These are phyloP conservation scores for Fistularia tabacaria DNA, from an alignment of 2,797 vertebrate genomes.

Conservation along the genomic window DNA sequence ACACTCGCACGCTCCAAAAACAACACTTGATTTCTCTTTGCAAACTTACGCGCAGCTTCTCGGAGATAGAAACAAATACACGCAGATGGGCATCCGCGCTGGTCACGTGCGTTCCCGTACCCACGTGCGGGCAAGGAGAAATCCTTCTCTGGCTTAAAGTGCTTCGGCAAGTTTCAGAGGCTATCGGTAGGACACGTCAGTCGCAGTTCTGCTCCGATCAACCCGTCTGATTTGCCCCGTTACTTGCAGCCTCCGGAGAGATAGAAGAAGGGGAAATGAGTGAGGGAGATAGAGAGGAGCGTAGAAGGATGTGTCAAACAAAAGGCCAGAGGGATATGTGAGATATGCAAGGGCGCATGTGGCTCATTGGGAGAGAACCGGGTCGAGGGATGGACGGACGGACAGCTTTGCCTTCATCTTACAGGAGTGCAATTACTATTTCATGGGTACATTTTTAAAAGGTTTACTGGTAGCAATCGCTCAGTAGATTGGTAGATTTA, in stretches of 20 bases:
- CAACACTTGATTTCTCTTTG: too few species aligned
- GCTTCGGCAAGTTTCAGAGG: constrained; percentile 13
- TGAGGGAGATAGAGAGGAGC: constrained; percentile 34
- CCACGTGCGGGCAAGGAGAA: not conserved
- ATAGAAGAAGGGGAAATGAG: constrained; percentile 43
- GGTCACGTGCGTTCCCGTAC: too few species aligned
- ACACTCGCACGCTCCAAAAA: not conserved
- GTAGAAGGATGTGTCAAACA: constrained; percentile 48
- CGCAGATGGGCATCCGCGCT: too few species aligned
- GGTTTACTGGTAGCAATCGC: not conserved
- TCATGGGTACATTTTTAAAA: not conserved
- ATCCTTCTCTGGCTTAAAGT: not conserved
- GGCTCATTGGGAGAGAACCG: constrained; percentile 2
- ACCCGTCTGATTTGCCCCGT: constrained; percentile 63
- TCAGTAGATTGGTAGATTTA: too few species aligned
- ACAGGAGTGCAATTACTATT: too few species aligned
- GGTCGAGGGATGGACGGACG: not conserved
- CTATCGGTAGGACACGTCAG: constrained; percentile 43
- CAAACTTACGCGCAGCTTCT: not conserved
- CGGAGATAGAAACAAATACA: not conserved
- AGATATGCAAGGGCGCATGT: constrained; percentile 41
- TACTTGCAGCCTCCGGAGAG: constrained; percentile 38
- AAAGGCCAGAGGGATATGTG: constrained; percentile 37
- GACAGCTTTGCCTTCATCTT: not conserved
- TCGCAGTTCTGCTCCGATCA: constrained; percentile 60